Base-by-base conservation (phyloP, 2,888 invertebrate species). In the Trachelus iudaicus region DNA sequence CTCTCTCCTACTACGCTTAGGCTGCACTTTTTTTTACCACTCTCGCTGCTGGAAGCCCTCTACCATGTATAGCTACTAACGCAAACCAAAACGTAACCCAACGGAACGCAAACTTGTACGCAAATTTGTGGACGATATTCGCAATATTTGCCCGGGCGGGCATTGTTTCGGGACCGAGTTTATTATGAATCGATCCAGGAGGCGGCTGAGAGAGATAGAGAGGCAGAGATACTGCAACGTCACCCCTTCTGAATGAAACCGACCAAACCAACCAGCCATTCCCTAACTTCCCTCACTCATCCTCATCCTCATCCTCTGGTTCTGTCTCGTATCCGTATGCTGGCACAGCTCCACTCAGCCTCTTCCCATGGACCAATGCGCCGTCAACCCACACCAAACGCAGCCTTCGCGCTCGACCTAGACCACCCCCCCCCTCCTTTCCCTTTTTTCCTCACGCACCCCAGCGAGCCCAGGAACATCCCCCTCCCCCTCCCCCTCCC, bases 171-270 rank as follows among this genome's bases (percentile, higher is more conserved):
- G 86, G 85, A 81, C 77, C 84, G 88, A 90, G 88, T 90, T 90
- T 88, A 88, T 90, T 89, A 89, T 88, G 88, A 89, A 89, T 90
- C 89, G 90, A 90, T 89, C 89, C 89, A 85, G 85, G 79, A 84
- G 85, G 83, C 85, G 80, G 82, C 84, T 80, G 81, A 85, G 83
- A 83, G 84, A 84, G 81, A 84, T 83, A 85, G 86, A 85, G 82
- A 84, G 83, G 81, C 82, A 83, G 84, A 85, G 86, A 88, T 89
- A 88, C 88, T 88, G 88, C 90, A 88, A 86, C 87, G 87, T 89
- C 89, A 86, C 86, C 88, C 87, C 85, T 82, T 87, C 85, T 82
- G 86, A 87, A 85, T 87, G 86, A 84, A 87, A 86, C 85, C 85
- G 81, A 84, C 86, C 84, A 82, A 86, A 84, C 79, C 85, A 85